Evolutionary conservation across 2,797 vertebrate genomes (phyloP), one percentile per base, ranked within the genome.

Genomic region (Tenualosa ilisha): DNA sequence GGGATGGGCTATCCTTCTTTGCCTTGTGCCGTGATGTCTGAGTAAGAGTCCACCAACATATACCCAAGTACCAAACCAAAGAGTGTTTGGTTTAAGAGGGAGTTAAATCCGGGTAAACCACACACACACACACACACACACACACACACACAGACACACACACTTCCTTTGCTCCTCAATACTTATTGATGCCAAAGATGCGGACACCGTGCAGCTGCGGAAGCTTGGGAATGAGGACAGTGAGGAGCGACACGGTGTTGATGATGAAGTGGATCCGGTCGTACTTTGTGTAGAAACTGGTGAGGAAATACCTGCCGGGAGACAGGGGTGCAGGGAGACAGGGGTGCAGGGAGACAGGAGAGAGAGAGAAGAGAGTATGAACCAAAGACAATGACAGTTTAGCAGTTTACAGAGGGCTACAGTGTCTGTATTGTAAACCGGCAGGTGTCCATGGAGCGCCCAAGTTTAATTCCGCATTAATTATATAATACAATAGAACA

Each of bases 221-320:
- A 90, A 99, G 95, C 91, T 99, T 99, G 91, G 98, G 98, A 91
- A 99, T 98, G 89, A 99, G 96, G 51, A 99, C 97, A 0, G 94
- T 95, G 90, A 96, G 95, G 91, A 96, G 86, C 84, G 98, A 99
- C 88, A 97, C 95, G 0, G 98, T 99, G 95, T 99, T 99, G 94
- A 99, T 96, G 90, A 99, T 88, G 88, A 99, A 99, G 92, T 99
- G 98, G 89, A 94, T 89, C 89, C 96, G 93, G 91, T 99, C 98
- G 0, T 99, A 99, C 94, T 99, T 99, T 83, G 98, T 99, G 94
- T 99, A 99, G 95, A 99, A 99, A 96, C 98, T 99, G 94, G 98
- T 99, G 87, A 99, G 96, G 89, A 99, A 97, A 85, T 99, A 99
- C 94, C 98, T 99, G 91, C 20, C 40, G n/a, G 0, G 13, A 51